These are phyloP conservation scores for Turritopsis dohrnii DNA, from an alignment of 30 jellyfish, hydroid and myxozoan species.

Conservation along the genomic window DNA sequence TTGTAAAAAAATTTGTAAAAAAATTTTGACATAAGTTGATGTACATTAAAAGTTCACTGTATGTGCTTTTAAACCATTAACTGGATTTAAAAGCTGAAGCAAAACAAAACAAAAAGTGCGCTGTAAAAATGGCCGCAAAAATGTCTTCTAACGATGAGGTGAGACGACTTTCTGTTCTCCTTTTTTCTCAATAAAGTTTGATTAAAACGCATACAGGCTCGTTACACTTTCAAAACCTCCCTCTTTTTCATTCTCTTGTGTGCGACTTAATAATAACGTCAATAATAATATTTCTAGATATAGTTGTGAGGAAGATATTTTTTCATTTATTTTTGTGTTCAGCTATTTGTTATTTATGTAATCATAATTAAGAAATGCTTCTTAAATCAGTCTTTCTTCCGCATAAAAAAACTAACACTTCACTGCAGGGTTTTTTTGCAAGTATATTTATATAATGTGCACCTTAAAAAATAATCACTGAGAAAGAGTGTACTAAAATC, in stretches of 20 bases:
- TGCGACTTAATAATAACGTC: not conserved
- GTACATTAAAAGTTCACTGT: not conserved
- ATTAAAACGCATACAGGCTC: not conserved
- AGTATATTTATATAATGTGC: not conserved
- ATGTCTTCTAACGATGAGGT: not conserved
- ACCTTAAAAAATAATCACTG: not conserved
- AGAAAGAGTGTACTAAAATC: not conserved
- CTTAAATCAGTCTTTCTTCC: not conserved
- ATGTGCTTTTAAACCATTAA: not conserved
- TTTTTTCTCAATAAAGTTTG: not conserved
- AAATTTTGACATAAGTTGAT: not conserved
- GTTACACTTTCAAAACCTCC: not conserved
- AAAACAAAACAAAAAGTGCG: not conserved
- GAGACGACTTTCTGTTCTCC: not conserved
- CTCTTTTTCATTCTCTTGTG: not conserved
- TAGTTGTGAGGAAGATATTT: not conserved
- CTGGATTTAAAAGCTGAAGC: not conserved
- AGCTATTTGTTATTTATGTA: not conserved
- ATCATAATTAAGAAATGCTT: not conserved
- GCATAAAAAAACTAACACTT: not conserved
- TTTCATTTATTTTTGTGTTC: not conserved
- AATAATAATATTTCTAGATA: not conserved
- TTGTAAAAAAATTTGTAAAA: no score
- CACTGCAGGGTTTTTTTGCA: not conserved
- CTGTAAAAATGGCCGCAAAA: not conserved